These are phyloP conservation scores for Zhuqinia jingwanae DNA, from an alignment of 2,888 invertebrate genomes.

Conservation along the genomic window DNA sequence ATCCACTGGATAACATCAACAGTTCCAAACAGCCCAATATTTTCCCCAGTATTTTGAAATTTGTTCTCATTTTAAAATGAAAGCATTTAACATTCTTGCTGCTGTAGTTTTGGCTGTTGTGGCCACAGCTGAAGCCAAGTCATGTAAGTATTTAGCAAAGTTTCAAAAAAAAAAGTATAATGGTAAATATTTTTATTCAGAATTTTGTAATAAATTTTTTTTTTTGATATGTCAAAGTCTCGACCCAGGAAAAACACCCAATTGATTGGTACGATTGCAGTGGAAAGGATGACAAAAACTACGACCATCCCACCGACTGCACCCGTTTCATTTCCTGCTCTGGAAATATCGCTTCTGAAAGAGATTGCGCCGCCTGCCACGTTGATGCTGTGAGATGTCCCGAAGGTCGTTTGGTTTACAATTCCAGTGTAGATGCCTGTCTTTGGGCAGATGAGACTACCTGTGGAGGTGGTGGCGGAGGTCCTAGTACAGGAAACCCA, in stretches of 20 bases:
- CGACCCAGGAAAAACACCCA: conserved; percentile 7
- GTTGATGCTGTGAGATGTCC: conserved; percentile 45
- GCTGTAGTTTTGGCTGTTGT: not conserved
- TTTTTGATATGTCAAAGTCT: too few species aligned
- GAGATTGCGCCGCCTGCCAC: conserved; percentile 52
- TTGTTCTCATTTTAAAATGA: conserved; percentile 49
- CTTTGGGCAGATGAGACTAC: conserved; percentile 43
- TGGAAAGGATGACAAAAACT: conserved; percentile 10
- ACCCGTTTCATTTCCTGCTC: conserved; percentile 57
- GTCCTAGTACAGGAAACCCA: not conserved
- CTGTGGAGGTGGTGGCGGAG: not conserved
- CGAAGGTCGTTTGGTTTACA: conserved; percentile 27
- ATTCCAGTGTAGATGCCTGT: not conserved
- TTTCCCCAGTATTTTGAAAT: not conserved
- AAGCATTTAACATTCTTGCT: conserved; percentile 28
- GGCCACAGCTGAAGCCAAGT: conserved; percentile 9
- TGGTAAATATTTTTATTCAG: not conserved
- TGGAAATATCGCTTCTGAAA: conserved; percentile 40
- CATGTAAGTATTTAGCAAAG: too few species aligned
- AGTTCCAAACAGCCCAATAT: not conserved
- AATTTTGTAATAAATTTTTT: not conserved
- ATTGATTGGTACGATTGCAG: conserved; percentile 52
- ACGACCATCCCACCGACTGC: conserved; percentile 33
- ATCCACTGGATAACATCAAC: not conserved
- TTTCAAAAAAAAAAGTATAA: conserved; percentile 20